phyloP scores from a whole-genome alignment of 2,797 vertebrate species.

The Poecilia wingei region DNA sequence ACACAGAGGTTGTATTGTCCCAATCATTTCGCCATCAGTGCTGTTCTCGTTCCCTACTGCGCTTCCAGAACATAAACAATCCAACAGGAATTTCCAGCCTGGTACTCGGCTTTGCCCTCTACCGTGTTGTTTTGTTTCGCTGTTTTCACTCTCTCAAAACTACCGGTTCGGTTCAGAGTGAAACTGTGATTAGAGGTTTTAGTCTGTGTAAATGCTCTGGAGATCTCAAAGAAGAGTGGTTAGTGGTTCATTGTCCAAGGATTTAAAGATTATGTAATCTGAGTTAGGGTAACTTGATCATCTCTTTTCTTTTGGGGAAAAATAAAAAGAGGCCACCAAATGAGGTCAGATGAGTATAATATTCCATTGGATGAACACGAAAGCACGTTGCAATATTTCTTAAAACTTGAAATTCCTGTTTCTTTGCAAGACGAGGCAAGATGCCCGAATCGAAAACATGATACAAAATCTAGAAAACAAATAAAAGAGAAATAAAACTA shows the following conservation, averaged over 20 bases:
- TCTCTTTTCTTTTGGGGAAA: constrained; percentile 36
- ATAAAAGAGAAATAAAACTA: neutral
- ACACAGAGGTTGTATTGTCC: constrained; percentile 66
- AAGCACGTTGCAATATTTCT: constrained; percentile 27
- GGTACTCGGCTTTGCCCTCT: constrained; percentile 38
- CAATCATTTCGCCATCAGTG: constrained; percentile 56
- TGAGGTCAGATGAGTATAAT: constrained; percentile 62
- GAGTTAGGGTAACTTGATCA: constrained; percentile 69
- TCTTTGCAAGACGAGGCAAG: constrained; percentile 18
- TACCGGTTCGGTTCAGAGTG: constrained; percentile 60
- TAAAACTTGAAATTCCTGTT: constrained; percentile 67
- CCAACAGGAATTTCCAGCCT: constrained; percentile 65
- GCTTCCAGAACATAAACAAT: constrained; percentile 67
- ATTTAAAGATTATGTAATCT: constrained; percentile 66
- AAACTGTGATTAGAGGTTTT: constrained; percentile 71
- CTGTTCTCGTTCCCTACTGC: constrained; percentile 47
- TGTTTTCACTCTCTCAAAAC: constrained; percentile 66
- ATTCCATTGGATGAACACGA: constrained; percentile 46
- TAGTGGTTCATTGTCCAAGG: constrained; percentile 55
- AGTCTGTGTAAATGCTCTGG: constrained; percentile 61
- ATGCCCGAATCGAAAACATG: neutral
- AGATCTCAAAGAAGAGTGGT: constrained; percentile 53
- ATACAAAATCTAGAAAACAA: neutral
- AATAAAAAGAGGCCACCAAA: constrained; percentile 9
- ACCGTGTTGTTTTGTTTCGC: constrained; percentile 54